Evolutionary conservation across 2,797 vertebrate genomes (phyloP), one percentile per base, ranked within the genome.

Genomic region (Fratercula arctica): DNA sequence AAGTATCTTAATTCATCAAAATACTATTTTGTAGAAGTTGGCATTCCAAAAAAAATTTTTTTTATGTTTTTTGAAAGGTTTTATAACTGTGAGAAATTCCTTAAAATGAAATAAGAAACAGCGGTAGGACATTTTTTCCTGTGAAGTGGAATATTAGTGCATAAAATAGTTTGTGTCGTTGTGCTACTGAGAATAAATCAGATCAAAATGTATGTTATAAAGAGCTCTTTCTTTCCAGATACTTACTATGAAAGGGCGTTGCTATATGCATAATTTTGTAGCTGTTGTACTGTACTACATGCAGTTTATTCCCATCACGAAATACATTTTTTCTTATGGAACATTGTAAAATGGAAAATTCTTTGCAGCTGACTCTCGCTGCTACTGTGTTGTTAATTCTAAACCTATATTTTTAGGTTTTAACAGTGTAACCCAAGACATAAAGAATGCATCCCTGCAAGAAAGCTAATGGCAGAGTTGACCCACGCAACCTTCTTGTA

Each of bases 301-400:
- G 77, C 25, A 13, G 15, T 59, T 80, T 79, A 45, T 80, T 67
- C 39, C 16, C 35, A 45, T 61, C 24, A 25, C 25, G 14, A 59
- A 72, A 63, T 61, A 33, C 13, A 39, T 89, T 74, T 95, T 94
- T 92, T 79, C 72, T 89, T 88, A 81, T 23, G 50, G 63, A 92
- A 85, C 45, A 46, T 75, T 78, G 84, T 86, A 68, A 95, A 93
- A 90, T 87, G 51, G 51, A 94, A 88, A 66, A 83, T 81, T 73
- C 31, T 86, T 97, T 90, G 60, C 57, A 90, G 39, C 45, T 86
- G 89, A 86, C 57, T 64, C 29, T 83, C 17, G 15, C 25, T 68
- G 14, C 31, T 59, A 8, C 45, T 61, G 26, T 61, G 26, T 5
- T 51, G 11, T 39, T 83, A 74, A 50, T 67, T 80, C 41, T 70